phyloP scores from a whole-genome alignment of 2,888 invertebrate genomes.

The Cheilosia scutellata region DNA sequence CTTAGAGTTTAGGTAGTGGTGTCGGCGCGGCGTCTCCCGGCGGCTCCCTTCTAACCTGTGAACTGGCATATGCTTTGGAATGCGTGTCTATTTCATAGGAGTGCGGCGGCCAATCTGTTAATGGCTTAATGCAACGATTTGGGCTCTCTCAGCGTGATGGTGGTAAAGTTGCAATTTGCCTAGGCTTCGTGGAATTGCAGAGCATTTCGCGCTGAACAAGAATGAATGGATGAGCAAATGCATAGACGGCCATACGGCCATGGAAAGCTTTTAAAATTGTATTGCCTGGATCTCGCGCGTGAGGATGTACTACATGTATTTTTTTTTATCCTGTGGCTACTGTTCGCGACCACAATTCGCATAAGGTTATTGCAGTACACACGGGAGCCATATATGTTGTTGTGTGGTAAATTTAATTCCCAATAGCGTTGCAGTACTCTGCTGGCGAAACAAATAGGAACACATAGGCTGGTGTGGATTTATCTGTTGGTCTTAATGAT shows the following conservation, averaged over 20 bases:
- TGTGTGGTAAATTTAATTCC: conserved; percentile 25
- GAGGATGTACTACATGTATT: conserved; percentile 4
- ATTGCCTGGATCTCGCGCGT: neutral
- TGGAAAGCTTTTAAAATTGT: conserved; percentile 49
- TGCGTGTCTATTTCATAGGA: conserved; percentile 59
- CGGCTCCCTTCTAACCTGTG: conserved; percentile 33
- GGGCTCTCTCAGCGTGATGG: conserved; percentile 44
- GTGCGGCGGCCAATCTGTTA: conserved; percentile 60
- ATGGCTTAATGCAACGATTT: conserved; percentile 68
- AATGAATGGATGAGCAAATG: conserved; percentile 29
- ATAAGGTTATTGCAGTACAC: conserved; percentile 21
- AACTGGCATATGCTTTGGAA: conserved; percentile 44
- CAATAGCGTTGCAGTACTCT: conserved; percentile 6
- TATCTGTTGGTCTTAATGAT: conserved; percentile 19
- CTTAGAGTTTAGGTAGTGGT: conserved; percentile 57
- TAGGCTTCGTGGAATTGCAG: conserved; percentile 44
- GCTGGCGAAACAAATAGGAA: conserved; percentile 1
- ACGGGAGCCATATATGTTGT: conserved; percentile 3
- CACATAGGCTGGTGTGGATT: neutral
- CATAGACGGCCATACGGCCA: neutral
- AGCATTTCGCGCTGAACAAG: conserved; percentile 22
- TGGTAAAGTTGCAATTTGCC: conserved; percentile 52
- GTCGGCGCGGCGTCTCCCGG: neutral
- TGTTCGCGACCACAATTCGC: conserved; percentile 39
- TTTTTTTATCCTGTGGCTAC: conserved; percentile 14